Evolutionary conservation across 23 tunicate species (phyloP).

Genomic region (Oikopleura dioica): DNA sequence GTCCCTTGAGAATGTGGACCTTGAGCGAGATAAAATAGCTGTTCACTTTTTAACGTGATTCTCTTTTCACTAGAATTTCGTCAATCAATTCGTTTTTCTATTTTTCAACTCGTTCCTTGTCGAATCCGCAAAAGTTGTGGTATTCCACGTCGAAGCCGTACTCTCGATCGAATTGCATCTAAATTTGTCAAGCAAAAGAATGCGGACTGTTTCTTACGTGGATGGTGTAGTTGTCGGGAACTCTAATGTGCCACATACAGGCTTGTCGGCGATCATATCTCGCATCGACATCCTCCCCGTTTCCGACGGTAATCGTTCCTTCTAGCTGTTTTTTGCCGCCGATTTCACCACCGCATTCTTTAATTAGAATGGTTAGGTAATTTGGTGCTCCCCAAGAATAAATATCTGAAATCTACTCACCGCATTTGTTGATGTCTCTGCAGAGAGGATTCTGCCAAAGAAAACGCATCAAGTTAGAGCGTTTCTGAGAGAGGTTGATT

Average conservation of each 20-base stretch:
- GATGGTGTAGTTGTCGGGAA: not conserved
- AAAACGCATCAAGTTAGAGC: not conserved
- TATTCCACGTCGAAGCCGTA: constrained; percentile 5
- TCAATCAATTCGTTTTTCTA: too few species aligned
- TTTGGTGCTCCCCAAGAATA: not conserved
- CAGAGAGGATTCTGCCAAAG: not conserved
- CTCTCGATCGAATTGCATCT: constrained; percentile 6
- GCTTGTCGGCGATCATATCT: not conserved
- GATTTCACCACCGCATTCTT: not conserved
- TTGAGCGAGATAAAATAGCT: too few species aligned
- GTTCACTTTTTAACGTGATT: too few species aligned
- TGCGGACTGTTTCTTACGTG: not conserved
- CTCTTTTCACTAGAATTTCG: too few species aligned
- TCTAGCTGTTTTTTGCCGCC: not conserved
- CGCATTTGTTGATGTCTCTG: not conserved
- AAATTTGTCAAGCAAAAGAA: not conserved
- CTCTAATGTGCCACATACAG: constrained; percentile 5
- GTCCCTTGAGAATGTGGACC: not conserved
- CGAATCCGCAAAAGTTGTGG: constrained; percentile 11
- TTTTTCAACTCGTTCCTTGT: too few species aligned
- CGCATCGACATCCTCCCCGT: not conserved
- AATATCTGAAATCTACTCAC: not conserved
- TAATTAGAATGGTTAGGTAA: not conserved
- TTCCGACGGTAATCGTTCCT: not conserved
- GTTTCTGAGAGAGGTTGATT: too few species aligned